These are phyloP conservation scores for Bombylius discolor DNA, from an alignment of 2,888 invertebrate species.

Conservation along the genomic window DNA sequence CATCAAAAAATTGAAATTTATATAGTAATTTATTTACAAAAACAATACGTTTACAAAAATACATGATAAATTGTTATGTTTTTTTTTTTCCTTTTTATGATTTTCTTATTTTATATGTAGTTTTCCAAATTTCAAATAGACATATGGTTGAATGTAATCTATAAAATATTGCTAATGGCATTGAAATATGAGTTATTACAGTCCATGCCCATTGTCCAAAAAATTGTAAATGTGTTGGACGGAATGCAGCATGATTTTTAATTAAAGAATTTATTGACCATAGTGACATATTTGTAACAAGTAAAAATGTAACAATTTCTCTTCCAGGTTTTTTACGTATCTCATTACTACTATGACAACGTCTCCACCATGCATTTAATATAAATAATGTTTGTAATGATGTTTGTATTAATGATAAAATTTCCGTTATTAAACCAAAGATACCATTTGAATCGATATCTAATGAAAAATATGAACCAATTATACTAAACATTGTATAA, in stretches of 20 bases:
- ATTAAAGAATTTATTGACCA: conserved; percentile 78
- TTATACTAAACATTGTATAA: conserved; percentile 66
- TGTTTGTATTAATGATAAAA: conserved; percentile 57
- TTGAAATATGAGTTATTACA: conserved; percentile 76
- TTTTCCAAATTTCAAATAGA: conserved; percentile 84
- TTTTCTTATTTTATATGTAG: conserved; percentile 54
- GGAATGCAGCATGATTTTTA: conserved; percentile 67
- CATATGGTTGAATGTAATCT: conserved; percentile 86
- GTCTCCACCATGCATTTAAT: conserved; percentile 6
- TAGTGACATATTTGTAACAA: conserved; percentile 70
- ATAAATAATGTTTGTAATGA: conserved; percentile 59
- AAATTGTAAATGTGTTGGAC: conserved; percentile 67
- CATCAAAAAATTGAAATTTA: too few relatives aligned
- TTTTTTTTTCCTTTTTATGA: background rate
- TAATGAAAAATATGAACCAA: conserved; percentile 56
- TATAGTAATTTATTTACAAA: too few relatives aligned
- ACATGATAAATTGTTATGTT: too few relatives aligned
- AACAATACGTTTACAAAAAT: too few relatives aligned
- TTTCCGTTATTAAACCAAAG: conserved; percentile 50
- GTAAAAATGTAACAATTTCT: conserved; percentile 71
- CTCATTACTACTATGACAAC: background rate
- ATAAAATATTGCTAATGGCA: conserved; percentile 81
- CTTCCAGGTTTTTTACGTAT: conserved; percentile 64
- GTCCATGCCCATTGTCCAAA: conserved; percentile 86
- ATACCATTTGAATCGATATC: conserved; percentile 39